Evolutionary conservation across 2,797 vertebrate genomes (phyloP).

Genomic region (Margarornis squamiger): DNA sequence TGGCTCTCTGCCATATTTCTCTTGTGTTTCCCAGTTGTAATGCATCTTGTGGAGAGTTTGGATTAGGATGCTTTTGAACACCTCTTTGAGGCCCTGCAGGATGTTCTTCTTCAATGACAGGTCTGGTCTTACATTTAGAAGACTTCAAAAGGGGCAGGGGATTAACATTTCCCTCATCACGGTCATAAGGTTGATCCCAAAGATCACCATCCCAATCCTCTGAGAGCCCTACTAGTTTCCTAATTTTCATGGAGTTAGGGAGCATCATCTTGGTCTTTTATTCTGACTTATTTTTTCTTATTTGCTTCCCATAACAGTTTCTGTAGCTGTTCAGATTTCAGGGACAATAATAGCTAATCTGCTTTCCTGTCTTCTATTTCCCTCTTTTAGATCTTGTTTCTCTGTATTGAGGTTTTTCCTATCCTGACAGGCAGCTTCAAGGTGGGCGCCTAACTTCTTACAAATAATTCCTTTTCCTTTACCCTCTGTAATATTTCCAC

Average conservation of each 20-base stretch:
- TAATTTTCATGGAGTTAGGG: not conserved
- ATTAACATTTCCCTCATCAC: not conserved
- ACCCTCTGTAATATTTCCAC: not conserved
- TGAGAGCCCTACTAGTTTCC: not conserved
- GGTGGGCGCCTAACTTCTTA: not conserved
- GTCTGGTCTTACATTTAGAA: not conserved
- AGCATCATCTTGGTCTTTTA: not conserved
- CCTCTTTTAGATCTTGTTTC: not conserved
- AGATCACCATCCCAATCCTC: not conserved
- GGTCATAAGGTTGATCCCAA: not conserved
- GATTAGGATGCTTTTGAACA: no score
- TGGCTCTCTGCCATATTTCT: not conserved
- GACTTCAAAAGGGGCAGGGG: not conserved
- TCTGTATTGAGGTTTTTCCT: not conserved
- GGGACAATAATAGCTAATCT: not conserved
- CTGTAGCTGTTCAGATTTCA: not conserved
- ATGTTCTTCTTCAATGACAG: not conserved
- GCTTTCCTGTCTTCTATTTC: not conserved
- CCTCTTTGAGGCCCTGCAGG: no score
- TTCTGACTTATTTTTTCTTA: not conserved
- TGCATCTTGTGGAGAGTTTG: not conserved
- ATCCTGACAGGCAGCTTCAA: not conserved
- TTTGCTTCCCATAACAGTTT: not conserved
- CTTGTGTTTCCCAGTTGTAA: not conserved
- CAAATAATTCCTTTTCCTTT: not conserved